Evolutionary conservation across 2,113 vertebrate genomes (phyloP), one percentile per base, ranked within the genome.

Genomic region (Montifringilla adamsi): DNA sequence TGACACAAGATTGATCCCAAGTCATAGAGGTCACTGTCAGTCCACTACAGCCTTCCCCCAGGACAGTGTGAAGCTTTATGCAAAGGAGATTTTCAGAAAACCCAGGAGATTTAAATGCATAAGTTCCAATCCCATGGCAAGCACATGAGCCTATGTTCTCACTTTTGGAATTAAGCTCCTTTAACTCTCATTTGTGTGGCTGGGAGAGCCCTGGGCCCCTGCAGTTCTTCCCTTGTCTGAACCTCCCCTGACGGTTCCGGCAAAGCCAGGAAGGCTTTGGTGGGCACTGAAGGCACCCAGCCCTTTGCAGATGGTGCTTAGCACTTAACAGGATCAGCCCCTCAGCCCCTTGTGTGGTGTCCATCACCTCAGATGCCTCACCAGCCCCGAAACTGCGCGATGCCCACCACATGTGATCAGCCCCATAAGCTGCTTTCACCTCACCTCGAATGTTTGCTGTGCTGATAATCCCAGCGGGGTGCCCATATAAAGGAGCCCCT

Each of bases 261-360:
- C 49, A 84, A 76, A 94, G 91, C 81, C 1, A 0, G 37, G 60
- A 41, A 77, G 90, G 67, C 70, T 93, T 95, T 80, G 76, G 66
- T 60, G 72, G 79, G 31, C 0, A 0, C 28, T 70, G 72, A 86
- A 74, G 89, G 44, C 72, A 73, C 55, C 78, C 73, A 72, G 72
- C 27, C 33, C 68, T 70, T 88, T 52, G 58, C 59, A 86, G 79
- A 84, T 7, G 6, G 50, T 6, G 68, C 52, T 96, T 94, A 93
- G 88, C 68, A 26, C 52, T 93, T 97, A 96, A 94, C 79, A 94
- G 85, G 95, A 96, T 97, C 95, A 96, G 85, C 72, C 82, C 90
- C 63, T 84, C 66, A 63, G 76, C 1, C 2, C n/a, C 52, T 67
- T 6, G 28, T 37, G 41, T 81, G 88, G 37, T 81, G 64, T 47